Evolutionary conservation across 2,888 invertebrate genomes (phyloP), one percentile per base, ranked within the genome.

Genomic region (Meteorus cinctellus): DNA sequence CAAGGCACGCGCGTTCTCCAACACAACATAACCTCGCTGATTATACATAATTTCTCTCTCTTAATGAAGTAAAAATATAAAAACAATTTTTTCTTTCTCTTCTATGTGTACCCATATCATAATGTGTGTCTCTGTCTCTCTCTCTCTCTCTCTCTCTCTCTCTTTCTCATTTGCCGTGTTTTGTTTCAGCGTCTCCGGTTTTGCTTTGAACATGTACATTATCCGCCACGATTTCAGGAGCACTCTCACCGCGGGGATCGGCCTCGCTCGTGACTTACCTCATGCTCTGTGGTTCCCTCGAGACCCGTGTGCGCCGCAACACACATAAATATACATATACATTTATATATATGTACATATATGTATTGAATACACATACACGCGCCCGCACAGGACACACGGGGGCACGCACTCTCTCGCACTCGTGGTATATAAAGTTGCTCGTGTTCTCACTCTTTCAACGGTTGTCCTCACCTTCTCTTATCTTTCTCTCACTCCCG

Each of bases 201-300:
- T 55, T 69, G 29, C 51, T 62, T 65, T 55, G 45, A 51, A 69
- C 62, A 74, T 51, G 74, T 73, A 51, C 67, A 63, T 76, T 76
- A 77, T 72, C 72, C 63, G 74, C 78, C 75, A 59, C 41, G 77
- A 78, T 80, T 78, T 78, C 79, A 78, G 78, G 79, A 80, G 79
- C 78, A 79, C 77, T 79, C 80, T 81, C 80, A 80, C 79, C 81
- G 68, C 24, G 55, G 55, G 55, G 76, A 76, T 77, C 78, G 78
- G 79, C 80, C 78, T 81, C 80, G 79, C 79, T 81, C 81, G 81
- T 81, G 81, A 81, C 81, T 81, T 81, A 81, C 81, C 81, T 81
- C 81, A 81, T 81, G 80, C 79, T 79, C 79, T 75, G 81, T 75
- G 79, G 78, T 77, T 79, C 76, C 55, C 69, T 76, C 70, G 63